These are phyloP conservation scores for Hexactinellida sp. DNA, from an alignment of 37 sponge, comb jelly and placozoan genomes.

Conservation along the genomic window DNA sequence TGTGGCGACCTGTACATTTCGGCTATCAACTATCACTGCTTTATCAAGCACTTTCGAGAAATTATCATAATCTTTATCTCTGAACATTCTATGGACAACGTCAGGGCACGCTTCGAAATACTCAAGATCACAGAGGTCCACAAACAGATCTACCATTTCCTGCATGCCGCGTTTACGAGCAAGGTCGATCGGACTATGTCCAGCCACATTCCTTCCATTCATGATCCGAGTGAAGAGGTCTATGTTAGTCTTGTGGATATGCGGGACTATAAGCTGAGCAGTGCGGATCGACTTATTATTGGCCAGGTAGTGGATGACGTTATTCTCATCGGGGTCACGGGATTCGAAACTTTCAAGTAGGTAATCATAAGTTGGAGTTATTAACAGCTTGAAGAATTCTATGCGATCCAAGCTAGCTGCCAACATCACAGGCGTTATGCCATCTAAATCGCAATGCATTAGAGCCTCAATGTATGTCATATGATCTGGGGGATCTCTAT, in stretches of 20 bases:
- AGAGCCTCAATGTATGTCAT: not conserved
- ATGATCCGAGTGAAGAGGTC: not conserved
- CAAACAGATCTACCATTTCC: slow-evolving; percentile 7
- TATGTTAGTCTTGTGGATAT: not conserved
- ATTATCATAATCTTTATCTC: not conserved
- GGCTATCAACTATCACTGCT: not conserved
- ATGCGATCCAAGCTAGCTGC: slow-evolving; percentile 4
- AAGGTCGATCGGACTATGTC: not conserved
- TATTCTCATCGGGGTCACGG: not conserved
- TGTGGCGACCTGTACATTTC: not conserved
- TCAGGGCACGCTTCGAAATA: slow-evolving; percentile 1
- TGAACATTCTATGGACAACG: not conserved
- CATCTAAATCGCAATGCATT: not conserved
- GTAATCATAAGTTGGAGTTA: not conserved
- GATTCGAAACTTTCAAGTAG: not conserved
- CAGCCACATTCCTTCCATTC: not conserved
- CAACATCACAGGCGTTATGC: not conserved
- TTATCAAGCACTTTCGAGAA: not conserved
- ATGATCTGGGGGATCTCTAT: not conserved
- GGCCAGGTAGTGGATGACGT: not conserved
- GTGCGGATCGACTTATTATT: not conserved
- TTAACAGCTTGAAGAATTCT: not conserved
- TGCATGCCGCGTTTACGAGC: not conserved
- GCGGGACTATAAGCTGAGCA: not conserved
- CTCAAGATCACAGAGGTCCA: not conserved